A percentile compares a stretch with the other conserved stretches of the same genome.
These are phyloP conservation scores for Tetragonula carbonaria DNA, from an alignment of 2,888 invertebrate species.

Conservation along the genomic window DNA sequence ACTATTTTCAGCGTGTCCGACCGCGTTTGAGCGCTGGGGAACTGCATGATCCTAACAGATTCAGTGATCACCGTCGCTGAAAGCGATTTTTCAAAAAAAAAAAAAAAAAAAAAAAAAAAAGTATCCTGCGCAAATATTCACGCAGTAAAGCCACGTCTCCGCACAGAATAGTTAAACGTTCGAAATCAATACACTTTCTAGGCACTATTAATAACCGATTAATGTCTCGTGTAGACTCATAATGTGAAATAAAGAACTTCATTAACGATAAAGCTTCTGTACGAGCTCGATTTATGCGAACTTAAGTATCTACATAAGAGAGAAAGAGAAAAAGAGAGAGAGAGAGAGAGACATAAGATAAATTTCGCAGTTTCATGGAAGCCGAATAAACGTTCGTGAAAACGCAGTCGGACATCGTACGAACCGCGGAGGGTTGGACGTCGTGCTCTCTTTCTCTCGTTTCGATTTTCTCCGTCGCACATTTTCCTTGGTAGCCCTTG, in stretches of 20 bases:
- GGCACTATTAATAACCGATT: constrained; percentile 8
- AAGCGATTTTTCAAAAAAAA: not conserved
- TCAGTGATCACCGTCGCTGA: not conserved
- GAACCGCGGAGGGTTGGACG: not conserved
- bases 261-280: too few relatives aligned
- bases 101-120: not conserved
- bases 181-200: constrained; percentile 4
- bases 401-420: not conserved
- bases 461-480: not conserved
- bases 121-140: not conserved
- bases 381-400: not conserved
- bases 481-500: constrained; percentile 21
- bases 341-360: not conserved
- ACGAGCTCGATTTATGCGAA: not conserved
- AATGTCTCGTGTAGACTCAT: not conserved
- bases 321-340: not conserved
- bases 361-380: constrained; percentile 1
- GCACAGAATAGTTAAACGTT: not conserved
- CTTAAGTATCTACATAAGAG: not conserved
- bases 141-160: not conserved
- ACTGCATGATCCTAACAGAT: not conserved
- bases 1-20: constrained; percentile 60
- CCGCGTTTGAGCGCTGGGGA: constrained; percentile 35
- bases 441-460: too few relatives aligned
- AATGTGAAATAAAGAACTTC: not conserved